Percentiles rank a stretch among this genome's conserved stretches.
Conservation (phyloP, 2,888 invertebrate species). For the Drosophila neonasuta region DNA sequence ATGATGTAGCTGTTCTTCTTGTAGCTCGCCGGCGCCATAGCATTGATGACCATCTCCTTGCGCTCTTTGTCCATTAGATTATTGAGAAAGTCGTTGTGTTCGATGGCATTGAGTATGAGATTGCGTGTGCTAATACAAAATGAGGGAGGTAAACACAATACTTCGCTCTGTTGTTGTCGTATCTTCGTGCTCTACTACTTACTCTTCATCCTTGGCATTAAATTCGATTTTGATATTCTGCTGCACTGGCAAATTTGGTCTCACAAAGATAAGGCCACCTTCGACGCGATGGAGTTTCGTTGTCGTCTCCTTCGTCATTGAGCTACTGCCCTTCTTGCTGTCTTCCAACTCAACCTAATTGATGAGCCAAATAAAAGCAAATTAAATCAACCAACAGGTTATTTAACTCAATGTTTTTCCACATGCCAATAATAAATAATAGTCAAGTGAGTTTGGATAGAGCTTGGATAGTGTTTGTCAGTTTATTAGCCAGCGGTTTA, state of each 20-base stretch:
- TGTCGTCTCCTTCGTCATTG: slow-evolving; percentile 11
- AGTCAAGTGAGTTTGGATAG: slow-evolving; percentile 17
- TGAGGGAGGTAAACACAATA: not conserved
- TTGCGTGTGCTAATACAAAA: slow-evolving; percentile 84
- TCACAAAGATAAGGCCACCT: slow-evolving; percentile 83
- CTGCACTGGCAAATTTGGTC: slow-evolving; percentile 82
- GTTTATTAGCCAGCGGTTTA: too few relatives aligned
- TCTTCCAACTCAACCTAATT: slow-evolving; percentile 49
- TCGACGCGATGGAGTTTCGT: slow-evolving; percentile 80
- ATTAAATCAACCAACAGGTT: slow-evolving; percentile 24
- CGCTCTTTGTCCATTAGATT: slow-evolving; percentile 89
- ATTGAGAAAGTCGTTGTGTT: slow-evolving; percentile 91
- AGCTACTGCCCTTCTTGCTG: slow-evolving; percentile 31
- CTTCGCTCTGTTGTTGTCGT: slow-evolving; percentile 23
- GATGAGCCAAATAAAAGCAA: slow-evolving; percentile 28
- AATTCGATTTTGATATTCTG: slow-evolving; percentile 83
- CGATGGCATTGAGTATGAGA: slow-evolving; percentile 87
- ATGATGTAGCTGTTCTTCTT: slow-evolving; percentile 88
- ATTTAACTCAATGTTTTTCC: slow-evolving; percentile 50
- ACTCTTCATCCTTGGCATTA: slow-evolving; percentile 84
- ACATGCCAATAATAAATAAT: slow-evolving; percentile 11
- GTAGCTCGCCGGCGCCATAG: slow-evolving; percentile 89
- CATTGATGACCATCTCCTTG: slow-evolving; percentile 90
- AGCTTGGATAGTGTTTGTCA: not conserved
- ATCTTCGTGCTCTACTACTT: slow-evolving; percentile 68